Evolutionary conservation across 2,888 invertebrate species (phyloP).

Genomic region (Hybos culiciformis): DNA sequence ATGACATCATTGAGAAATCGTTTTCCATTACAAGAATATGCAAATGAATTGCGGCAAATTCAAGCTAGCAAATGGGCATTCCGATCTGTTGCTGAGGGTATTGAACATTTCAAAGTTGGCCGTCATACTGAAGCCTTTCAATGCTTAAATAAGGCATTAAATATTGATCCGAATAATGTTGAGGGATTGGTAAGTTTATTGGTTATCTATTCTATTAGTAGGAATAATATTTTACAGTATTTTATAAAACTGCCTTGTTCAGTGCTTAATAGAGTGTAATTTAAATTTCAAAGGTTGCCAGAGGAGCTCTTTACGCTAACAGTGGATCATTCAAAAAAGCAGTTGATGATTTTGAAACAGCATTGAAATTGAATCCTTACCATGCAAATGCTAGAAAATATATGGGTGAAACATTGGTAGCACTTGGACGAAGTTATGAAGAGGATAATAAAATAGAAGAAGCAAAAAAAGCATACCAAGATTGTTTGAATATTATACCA

Average conservation of each 20-base stretch:
- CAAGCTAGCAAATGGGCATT: conserved; percentile 93
- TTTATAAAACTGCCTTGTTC: too few relatives aligned
- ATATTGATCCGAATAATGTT: conserved; percentile 81
- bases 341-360: conserved; percentile 87
- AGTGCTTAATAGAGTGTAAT: too few relatives aligned
- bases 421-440: conserved; percentile 75
- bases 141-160: conserved; percentile 82
- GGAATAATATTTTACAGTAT: too few relatives aligned
- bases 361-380: conserved; percentile 72
- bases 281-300: too few relatives aligned
- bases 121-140: conserved; percentile 90
- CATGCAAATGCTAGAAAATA: conserved; percentile 91
- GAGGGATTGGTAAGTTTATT: conserved; percentile 84
- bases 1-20: conserved; percentile 44
- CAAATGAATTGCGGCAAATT: conserved; percentile 68
- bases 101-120: conserved; percentile 86
- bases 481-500: conserved; percentile 69
- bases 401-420: conserved; percentile 83
- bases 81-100: conserved; percentile 81
- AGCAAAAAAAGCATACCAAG: conserved; percentile 71
- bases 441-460: conserved; percentile 76
- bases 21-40: conserved; percentile 69
- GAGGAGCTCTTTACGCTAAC: conserved; percentile 86
- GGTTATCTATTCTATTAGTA: too few relatives aligned
- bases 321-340: conserved; percentile 88